Percentiles rank a stretch among this genome's conserved stretches.
Evolutionary conservation across 2,113 vertebrate species (phyloP).

Genomic region (Pleuronectes platessa): DNA sequence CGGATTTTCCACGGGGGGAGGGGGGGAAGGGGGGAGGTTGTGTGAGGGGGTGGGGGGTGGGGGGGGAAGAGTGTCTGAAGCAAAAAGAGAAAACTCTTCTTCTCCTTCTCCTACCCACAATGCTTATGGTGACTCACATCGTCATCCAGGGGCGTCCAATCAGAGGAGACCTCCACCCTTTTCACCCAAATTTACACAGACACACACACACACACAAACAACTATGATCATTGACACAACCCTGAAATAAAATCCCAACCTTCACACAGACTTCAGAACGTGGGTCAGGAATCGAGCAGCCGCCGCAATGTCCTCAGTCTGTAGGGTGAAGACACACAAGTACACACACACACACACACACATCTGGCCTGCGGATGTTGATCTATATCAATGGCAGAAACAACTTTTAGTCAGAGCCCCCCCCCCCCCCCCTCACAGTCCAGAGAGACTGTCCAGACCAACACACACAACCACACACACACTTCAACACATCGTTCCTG

Average conservation of each 20-base stretch:
- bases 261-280: too few species aligned
- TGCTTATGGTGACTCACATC: slow-evolving; percentile 2
- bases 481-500: slow-evolving; percentile 15
- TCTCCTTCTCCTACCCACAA: too few species aligned
- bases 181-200: neutral
- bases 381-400: slow-evolving; percentile 17
- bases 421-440: neutral
- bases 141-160: slow-evolving; percentile 30
- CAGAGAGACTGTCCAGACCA: neutral
- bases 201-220: slow-evolving; percentile 21
- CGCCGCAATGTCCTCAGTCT: too few species aligned
- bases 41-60: too few species aligned
- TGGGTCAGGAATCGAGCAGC: too few species aligned
- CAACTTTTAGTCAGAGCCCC: slow-evolving; percentile 1
- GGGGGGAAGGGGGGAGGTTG: too few species aligned
- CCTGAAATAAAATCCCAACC: too few species aligned
- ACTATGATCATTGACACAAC: neutral
- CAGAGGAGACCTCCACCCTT: slow-evolving; percentile 23
- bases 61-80: neutral
- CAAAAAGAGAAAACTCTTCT: neutral
- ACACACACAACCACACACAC: neutral
- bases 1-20: slow-evolving; percentile 45
- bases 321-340: too few species aligned
- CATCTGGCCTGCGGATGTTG: slow-evolving; percentile 45
- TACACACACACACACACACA: neutral